phyloP scores from a whole-genome alignment of 2,888 invertebrate species.

The Halocaridina rubra region DNA sequence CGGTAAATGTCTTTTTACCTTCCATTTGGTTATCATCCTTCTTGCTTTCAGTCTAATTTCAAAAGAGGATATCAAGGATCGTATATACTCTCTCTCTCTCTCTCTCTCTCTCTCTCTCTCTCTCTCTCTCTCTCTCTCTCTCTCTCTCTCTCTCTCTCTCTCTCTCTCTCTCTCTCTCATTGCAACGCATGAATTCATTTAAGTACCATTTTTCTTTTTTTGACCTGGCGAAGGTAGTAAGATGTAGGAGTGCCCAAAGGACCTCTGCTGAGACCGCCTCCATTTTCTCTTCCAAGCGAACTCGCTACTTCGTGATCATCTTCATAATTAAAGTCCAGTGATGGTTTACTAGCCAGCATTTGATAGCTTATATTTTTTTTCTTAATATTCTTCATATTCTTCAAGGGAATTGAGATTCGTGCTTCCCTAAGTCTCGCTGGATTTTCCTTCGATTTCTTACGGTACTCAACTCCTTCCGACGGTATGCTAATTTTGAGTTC shows the following conservation, averaged over 20 bases:
- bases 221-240: too few species aligned
- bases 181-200: too few species aligned
- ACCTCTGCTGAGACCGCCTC: neutral
- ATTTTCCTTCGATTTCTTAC: too few species aligned
- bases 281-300: too few species aligned
- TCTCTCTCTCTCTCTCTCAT: neutral
- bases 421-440: neutral
- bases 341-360: neutral
- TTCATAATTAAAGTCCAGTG: conserved; percentile 42
- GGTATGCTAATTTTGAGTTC: too few species aligned
- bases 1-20: too few species aligned
- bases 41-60: too few species aligned
- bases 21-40: too few species aligned
- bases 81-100: neutral
- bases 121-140: neutral
- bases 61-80: too few species aligned
- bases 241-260: neutral
- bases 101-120: neutral
- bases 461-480: too few species aligned
- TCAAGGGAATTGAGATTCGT: neutral
- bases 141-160: neutral
- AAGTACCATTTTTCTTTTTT: too few species aligned
- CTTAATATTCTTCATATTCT: neutral
- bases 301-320: conserved; percentile 46
- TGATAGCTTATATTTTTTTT: neutral